Conservation (phyloP, 2,113 vertebrate species). For the Scatophagus argus region DNA sequence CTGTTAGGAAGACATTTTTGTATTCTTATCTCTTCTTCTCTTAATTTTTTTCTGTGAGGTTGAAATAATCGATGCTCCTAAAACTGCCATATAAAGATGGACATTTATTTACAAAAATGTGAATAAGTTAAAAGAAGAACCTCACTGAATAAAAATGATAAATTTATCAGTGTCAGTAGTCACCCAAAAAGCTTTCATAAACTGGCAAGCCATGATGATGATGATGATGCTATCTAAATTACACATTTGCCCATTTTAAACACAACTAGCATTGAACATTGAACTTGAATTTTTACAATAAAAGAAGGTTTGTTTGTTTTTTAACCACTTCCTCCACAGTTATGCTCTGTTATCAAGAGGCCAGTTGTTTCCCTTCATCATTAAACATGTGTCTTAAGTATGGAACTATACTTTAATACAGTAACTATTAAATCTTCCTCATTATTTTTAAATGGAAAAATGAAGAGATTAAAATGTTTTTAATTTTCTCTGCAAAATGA, state of each 20-base stretch:
- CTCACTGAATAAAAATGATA: too few relatives aligned
- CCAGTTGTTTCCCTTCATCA: constrained; percentile 5
- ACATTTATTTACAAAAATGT: too few relatives aligned
- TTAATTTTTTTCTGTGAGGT: too few relatives aligned
- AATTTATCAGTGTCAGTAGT: too few relatives aligned
- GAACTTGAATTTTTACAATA: neutral
- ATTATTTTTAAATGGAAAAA: constrained; percentile 25
- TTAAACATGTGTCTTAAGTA: neutral
- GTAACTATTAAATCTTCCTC: neutral
- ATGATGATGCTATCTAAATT: too few relatives aligned
- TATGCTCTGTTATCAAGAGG: neutral
- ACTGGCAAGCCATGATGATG: too few relatives aligned
- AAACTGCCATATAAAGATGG: too few relatives aligned
- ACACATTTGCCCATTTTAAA: too few relatives aligned
- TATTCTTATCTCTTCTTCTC: neutral
- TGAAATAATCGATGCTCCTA: too few relatives aligned
- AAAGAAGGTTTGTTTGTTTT: neutral
- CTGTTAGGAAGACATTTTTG: neutral
- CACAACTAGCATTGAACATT: too few relatives aligned
- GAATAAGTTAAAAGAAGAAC: too few relatives aligned
- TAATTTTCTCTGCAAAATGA: constrained; percentile 31
- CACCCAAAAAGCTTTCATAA: too few relatives aligned
- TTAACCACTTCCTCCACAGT: neutral
- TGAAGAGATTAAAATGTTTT: constrained; percentile 19
- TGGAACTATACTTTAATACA: neutral